Conservation (phyloP, 92 coral and sea anemone genomes). For the Nematostella vectensis region DNA sequence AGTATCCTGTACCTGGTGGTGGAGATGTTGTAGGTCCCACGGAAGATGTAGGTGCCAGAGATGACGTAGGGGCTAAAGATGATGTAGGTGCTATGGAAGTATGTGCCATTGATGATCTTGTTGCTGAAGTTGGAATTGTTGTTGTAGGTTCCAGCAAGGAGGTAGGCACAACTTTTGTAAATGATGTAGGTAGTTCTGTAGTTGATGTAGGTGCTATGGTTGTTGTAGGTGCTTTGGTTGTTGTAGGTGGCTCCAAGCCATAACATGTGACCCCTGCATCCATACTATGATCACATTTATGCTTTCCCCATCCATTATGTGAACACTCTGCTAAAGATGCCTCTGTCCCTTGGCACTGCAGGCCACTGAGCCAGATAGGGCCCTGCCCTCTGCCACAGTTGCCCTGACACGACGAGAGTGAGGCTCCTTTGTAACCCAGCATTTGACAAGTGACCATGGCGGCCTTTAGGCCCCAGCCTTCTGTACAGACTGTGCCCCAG, state of each 20-base stretch:
- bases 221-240: constrained; percentile 3
- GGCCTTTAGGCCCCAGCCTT: constrained; percentile 45
- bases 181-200: neutral
- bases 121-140: neutral
- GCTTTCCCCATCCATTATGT: constrained; percentile 36
- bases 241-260: constrained; percentile 10
- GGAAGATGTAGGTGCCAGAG: neutral
- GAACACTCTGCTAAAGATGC: constrained; percentile 24
- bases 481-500: constrained; percentile 66
- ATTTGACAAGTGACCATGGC: constrained; percentile 59
- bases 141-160: neutral
- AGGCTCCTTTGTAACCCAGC: constrained; percentile 55
- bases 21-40: neutral
- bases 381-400: constrained; percentile 37
- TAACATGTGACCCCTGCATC: constrained; percentile 59
- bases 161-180: constrained; percentile 1
- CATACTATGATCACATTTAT: constrained; percentile 39
- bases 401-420: constrained; percentile 21
- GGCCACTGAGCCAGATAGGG: constrained; percentile 42
- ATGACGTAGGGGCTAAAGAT: no score
- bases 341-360: constrained; percentile 56
- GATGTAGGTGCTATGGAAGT: no score
- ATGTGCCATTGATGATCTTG: neutral
- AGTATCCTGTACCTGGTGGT: neutral
- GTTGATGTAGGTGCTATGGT: neutral